phyloP scores from a whole-genome alignment of 2,797 vertebrate species.

The Sebastes hopkinsi region DNA sequence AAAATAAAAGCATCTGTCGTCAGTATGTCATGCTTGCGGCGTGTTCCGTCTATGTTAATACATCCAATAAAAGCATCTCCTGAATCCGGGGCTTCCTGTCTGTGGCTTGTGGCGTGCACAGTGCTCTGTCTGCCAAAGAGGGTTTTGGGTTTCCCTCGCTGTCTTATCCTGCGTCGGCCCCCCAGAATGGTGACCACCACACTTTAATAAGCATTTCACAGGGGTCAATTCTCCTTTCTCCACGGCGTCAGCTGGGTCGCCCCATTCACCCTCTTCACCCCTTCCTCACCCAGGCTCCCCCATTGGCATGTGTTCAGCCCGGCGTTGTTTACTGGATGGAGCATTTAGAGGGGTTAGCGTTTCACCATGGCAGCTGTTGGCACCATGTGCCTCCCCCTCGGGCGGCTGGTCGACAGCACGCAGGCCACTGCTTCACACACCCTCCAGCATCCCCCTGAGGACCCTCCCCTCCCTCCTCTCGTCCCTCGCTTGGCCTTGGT shows the following conservation, averaged over 20 bases:
- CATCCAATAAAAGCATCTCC: constrained; percentile 55
- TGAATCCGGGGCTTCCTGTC: constrained; percentile 58
- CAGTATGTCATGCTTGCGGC: constrained; percentile 44
- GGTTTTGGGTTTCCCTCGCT: constrained; percentile 71
- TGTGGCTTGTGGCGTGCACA: constrained; percentile 53
- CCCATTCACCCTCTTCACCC: constrained; percentile 68
- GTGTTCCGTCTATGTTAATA: constrained; percentile 33
- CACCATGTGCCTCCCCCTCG: constrained; percentile 77
- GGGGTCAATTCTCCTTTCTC: constrained; percentile 81
- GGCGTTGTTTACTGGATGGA: constrained; percentile 74
- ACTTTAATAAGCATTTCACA: constrained; percentile 80
- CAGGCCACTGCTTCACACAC: constrained; percentile 77
- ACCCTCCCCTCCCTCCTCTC: constrained; percentile 46
- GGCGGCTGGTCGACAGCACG: constrained; percentile 78
- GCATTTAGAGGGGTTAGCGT: constrained; percentile 80
- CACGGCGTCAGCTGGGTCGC: constrained; percentile 78
- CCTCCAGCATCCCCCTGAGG: constrained; percentile 67
- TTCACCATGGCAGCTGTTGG: constrained; percentile 83
- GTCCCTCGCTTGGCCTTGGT: constrained; percentile 52
- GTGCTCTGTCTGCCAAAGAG: constrained; percentile 51
- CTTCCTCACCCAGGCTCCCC: constrained; percentile 65
- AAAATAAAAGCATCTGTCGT: constrained; percentile 62
- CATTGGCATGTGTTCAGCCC: constrained; percentile 77
- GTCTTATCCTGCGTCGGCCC: constrained; percentile 58
- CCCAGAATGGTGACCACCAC: constrained; percentile 69